phyloP scores from a whole-genome alignment of 2,113 vertebrate species.

The Tetrax tetrax region DNA sequence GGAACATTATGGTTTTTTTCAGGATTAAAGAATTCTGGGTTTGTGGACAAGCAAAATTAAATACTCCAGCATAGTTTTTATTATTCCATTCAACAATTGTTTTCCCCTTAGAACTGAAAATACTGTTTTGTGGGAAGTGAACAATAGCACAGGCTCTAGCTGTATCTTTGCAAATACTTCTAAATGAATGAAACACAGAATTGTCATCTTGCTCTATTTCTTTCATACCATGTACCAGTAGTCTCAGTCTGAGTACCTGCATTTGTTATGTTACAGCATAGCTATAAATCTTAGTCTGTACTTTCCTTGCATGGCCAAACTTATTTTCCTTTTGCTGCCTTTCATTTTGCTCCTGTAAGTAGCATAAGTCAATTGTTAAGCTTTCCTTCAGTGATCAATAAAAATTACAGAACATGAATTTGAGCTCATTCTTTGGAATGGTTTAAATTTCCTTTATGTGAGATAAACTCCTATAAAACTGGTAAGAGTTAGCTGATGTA shows the following conservation, averaged over 20 bases:
- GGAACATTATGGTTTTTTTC: accelerated
- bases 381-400: background rate
- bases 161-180: background rate
- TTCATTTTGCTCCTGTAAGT: background rate
- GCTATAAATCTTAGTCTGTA: background rate
- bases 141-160: background rate
- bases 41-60: background rate
- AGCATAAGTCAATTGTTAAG: background rate
- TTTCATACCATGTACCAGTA: background rate
- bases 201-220: background rate
- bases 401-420: background rate
- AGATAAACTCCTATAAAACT: background rate
- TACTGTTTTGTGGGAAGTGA: background rate
- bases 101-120: background rate
- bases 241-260: background rate
- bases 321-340: background rate
- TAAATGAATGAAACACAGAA: background rate
- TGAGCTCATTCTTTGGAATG: background rate
- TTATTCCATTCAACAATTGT: background rate
- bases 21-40: background rate
- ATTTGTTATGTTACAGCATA: background rate
- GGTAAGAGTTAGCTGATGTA: background rate
- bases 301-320: background rate
- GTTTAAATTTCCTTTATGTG: background rate
- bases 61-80: background rate